Evolutionary conservation across 2,888 invertebrate genomes (phyloP), one percentile per base, ranked within the genome.

Genomic region (Eledona agricola): DNA sequence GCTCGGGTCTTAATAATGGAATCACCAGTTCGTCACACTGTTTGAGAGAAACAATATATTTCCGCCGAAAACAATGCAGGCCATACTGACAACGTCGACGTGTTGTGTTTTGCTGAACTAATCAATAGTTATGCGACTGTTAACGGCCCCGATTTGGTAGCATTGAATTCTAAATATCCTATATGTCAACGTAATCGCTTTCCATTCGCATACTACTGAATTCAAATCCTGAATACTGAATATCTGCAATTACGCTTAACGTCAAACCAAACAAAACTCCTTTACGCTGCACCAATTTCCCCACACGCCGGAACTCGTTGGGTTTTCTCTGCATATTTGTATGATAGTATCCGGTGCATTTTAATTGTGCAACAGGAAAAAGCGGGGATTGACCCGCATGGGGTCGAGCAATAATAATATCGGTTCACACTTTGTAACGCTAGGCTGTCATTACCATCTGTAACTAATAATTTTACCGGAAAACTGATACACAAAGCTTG

Each of bases 131-230:
- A 17, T 17, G 16, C 9, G 16, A 17, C 19, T 34, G 32, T 34
- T 37, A 37, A 37, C 37, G 23, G 22, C 12, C 12, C 13, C 13
- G 23, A 37, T 37, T 37, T 23, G 22, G 37, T 23, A 10, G 37
- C 37, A 37, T 37, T 37, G 37, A 37, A 37, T 37, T 13, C 23
- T 4, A 37, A 22, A 37, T 37, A 23, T 37, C 23, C 13, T 3
- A n/a, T 10, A 13, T 37, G 23, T 37, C 22, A 23, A 12, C 23
- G 23, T 11, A 23, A 37, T 37, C 37, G 13, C 9, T n/a, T n/a
- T 23, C 37, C 12, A 23, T 22, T 23, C 37, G 37, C 16, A 12
- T 29, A 15, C 9, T 29, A 1, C 23, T 3, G 11, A 23, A 37
- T 23, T 37, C 23, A 23, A 37, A 12, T 7, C 7, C 37, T 1